Base-by-base conservation (phyloP, 2,113 vertebrate species). In the Leucosticte australis region DNA sequence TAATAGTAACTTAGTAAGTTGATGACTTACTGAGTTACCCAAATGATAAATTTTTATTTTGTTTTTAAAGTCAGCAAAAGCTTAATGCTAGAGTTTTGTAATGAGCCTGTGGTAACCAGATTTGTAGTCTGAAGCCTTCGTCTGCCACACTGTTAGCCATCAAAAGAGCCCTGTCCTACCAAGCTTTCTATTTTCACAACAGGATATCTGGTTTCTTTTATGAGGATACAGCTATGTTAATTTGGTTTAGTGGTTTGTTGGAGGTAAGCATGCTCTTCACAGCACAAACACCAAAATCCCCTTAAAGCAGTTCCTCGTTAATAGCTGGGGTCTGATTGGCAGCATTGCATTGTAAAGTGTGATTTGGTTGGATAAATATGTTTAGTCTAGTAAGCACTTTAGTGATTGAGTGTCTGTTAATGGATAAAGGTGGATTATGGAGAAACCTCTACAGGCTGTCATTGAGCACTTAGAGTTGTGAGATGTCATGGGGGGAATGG, bases 171-270 rank as follows among this genome's bases (percentile, higher is more conserved):
- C 97, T 97, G 98, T 97, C 97, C 98, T 97, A 98, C 98, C 98
- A 96, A 96, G 97, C 97, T 97, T 98, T 98, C 98, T 97, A 94
- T 98, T 98, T 98, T 98, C 98, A 98, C 98, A 98, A 98, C 98
- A 98, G 98, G 98, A 98, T 98, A 98, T 98, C 98, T 98, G 98
- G 98, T 98, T 98, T 98, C 98, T 98, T 98, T 98, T 98, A 98
- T 98, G 98, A 98, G 98, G 98, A 98, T 98, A 98, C 97, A 98
- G 98, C 98, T 98, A 98, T 98, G 98, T 98, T 98, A 98, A 98
- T 98, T 98, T 98, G 98, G 98, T 98, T 98, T 98, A 98, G 98
- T 98, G 98, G 98, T 98, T 98, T 98, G 98, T 98, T 98, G 97
- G 98, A 98, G 97, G 98, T 98, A 98, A 98, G 98, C 98, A 97